Base-by-base conservation (phyloP, 2,888 invertebrate genomes). In the Drosophila lacicola region DNA sequence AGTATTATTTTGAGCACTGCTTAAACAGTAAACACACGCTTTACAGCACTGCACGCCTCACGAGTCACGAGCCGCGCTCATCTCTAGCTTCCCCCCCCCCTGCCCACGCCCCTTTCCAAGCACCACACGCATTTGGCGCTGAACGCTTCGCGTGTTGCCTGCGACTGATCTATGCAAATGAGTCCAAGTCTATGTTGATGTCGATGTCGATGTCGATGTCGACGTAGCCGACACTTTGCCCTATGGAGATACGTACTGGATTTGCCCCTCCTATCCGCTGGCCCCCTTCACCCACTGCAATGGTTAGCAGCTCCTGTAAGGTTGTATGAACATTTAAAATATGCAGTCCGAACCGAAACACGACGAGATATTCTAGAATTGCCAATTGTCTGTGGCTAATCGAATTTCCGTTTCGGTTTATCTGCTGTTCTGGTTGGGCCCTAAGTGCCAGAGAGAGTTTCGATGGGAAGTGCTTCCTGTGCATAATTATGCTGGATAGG, bases 81-180 rank as follows among this genome's bases (percentile, higher is more conserved):
- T 25, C 61, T 45, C 61, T 61, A 45, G 44, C 10, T 33, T 10
- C 39, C 10, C 21, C 3, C 21, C 3, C 21, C n/a, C n/a, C n/a
- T n/a, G n/a, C n/a, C n/a, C n/a, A n/a, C n/a, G 1, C 21, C 4
- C n/a, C 9, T 2, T 37, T 3, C 6, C n/a, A 2, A 8, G 2
- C 44, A 14, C 3, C 13, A 11, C 45, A 19, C 4, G 29, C 50
- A 41, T 41, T 42, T 54, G 17, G 25, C 36, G 19, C 34, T 21
- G 37, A 49, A 21, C 17, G 39, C 39, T 67, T 68, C 58, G 67
- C 71, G 54, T 53, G 64, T 56, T 65, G 65, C 46, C 49, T 61
- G 62, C 50, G 39, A 56, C 66, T 77, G 77, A 78, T 78, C 70
- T 77, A 79, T 79, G 79, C 74, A 77, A 79, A 79, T 79, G 57